A percentile compares a stretch with the other conserved stretches of the same genome.
phyloP scores from a whole-genome alignment of 2,888 invertebrate genomes.

The Gisinianus flammeolus region DNA sequence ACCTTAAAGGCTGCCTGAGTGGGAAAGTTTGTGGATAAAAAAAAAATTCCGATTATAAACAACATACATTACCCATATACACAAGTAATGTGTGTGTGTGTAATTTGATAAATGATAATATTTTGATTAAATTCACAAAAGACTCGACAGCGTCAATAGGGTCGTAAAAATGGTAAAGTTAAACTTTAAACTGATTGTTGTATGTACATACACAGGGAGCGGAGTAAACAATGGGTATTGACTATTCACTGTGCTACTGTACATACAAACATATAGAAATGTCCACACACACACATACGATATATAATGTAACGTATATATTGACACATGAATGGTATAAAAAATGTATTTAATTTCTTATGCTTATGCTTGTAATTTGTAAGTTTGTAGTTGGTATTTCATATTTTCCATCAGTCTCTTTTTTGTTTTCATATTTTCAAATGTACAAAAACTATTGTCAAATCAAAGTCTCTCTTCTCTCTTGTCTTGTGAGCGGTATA shows the following conservation, averaged over 20 bases:
- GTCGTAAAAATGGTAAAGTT: constrained; percentile 1
- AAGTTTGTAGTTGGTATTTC: background rate
- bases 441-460: too few relatives aligned
- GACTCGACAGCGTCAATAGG: constrained; percentile 7
- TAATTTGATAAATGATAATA: constrained; percentile 7
- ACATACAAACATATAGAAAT: too few relatives aligned
- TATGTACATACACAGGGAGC: background rate
- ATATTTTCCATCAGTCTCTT: too few relatives aligned
- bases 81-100: too few relatives aligned
- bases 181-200: background rate
- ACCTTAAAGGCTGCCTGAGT: background rate
- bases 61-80: too few relatives aligned
- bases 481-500: too few relatives aligned
- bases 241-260: background rate
- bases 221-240: constrained; percentile 12
- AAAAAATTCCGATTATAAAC: too few relatives aligned
- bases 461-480: too few relatives aligned
- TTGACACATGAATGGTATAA: background rate
- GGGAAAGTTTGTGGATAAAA: background rate
- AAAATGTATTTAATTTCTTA: too few relatives aligned
- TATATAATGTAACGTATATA: too few relatives aligned
- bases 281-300: too few relatives aligned
- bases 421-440: too few relatives aligned
- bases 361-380: background rate
- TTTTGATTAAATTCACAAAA: constrained; percentile 17